Evolutionary conservation across 2,113 vertebrate species (phyloP).

Genomic region (Peromyscus californicus): DNA sequence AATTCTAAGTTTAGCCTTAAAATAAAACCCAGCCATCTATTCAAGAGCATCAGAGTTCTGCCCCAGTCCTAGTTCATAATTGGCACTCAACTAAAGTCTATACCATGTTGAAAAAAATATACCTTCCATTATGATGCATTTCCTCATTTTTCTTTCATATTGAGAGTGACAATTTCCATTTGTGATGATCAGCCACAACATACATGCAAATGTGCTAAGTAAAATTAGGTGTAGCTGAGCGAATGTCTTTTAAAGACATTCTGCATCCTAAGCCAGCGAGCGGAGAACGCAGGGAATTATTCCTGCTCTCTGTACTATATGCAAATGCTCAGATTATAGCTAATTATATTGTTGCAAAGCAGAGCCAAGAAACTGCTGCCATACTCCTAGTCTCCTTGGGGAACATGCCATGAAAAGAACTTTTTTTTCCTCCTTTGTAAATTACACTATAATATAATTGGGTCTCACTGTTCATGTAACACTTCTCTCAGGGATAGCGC

Average conservation of each 20-base stretch:
- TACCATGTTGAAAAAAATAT: slow-evolving; percentile 40
- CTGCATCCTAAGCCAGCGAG: slow-evolving; percentile 74
- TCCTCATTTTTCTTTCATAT: slow-evolving; percentile 76
- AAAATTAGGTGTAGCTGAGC: slow-evolving; percentile 81
- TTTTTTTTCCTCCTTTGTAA: slow-evolving; percentile 87
- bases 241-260: slow-evolving; percentile 73
- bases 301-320: slow-evolving; percentile 77
- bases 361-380: slow-evolving; percentile 85
- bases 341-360: slow-evolving; percentile 85
- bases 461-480: slow-evolving; percentile 86
- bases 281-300: slow-evolving; percentile 66
- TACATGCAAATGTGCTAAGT: slow-evolving; percentile 78
- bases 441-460: slow-evolving; percentile 87
- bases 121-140: slow-evolving; percentile 75
- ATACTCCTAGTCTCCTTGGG: slow-evolving; percentile 80
- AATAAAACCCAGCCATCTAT: slow-evolving; percentile 39
- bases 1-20: neutral
- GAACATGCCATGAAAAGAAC: slow-evolving; percentile 82
- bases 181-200: slow-evolving; percentile 80
- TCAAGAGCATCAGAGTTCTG: slow-evolving; percentile 27
- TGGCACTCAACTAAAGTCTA: slow-evolving; percentile 59
- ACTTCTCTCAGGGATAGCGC: slow-evolving; percentile 83
- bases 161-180: slow-evolving; percentile 80
- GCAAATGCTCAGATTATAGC: slow-evolving; percentile 83
- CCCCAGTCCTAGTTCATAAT: neutral